These are phyloP conservation scores for Sitobion miscanthi DNA, from an alignment of 1,140 invertebrate genomes.

Conservation along the genomic window DNA sequence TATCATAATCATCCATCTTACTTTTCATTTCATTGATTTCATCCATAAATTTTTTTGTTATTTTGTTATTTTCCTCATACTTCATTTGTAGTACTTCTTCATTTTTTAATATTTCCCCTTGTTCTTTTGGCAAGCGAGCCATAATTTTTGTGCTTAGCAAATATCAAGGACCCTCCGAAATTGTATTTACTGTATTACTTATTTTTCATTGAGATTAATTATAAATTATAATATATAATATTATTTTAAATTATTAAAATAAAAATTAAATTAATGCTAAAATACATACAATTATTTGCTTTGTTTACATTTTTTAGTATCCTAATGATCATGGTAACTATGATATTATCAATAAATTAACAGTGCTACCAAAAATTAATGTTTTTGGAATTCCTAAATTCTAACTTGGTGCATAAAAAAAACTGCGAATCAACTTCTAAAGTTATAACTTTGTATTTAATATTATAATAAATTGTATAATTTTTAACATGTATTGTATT, in stretches of 20 bases:
- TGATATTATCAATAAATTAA: slow-evolving; percentile 8
- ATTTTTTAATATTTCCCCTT: slow-evolving; percentile 25
- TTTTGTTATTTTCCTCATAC: slow-evolving; percentile 47
- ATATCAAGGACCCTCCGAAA: neutral
- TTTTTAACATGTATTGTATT: neutral
- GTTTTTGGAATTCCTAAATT: neutral
- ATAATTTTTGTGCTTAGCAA: neutral
- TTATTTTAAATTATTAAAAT: neutral
- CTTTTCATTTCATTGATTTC: slow-evolving; percentile 53
- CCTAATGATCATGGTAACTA: slow-evolving; percentile 28
- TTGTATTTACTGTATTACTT: neutral
- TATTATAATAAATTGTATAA: too few relatives aligned
- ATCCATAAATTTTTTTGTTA: slow-evolving; percentile 50
- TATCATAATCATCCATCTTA: slow-evolving; percentile 33
- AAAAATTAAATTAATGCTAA: neutral
- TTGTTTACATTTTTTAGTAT: neutral
- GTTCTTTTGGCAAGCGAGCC: neutral
- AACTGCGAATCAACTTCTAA: neutral
- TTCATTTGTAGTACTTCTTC: slow-evolving; percentile 52
- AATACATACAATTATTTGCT: neutral
- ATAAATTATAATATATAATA: neutral
- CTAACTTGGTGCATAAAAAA: neutral
- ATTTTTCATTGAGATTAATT: neutral
- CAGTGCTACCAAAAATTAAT: slow-evolving; percentile 37
- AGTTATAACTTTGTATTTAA: too few relatives aligned